Evolutionary conservation across 2,797 vertebrate species (phyloP), one percentile per base, ranked within the genome.

Genomic region (Pterois miles): DNA sequence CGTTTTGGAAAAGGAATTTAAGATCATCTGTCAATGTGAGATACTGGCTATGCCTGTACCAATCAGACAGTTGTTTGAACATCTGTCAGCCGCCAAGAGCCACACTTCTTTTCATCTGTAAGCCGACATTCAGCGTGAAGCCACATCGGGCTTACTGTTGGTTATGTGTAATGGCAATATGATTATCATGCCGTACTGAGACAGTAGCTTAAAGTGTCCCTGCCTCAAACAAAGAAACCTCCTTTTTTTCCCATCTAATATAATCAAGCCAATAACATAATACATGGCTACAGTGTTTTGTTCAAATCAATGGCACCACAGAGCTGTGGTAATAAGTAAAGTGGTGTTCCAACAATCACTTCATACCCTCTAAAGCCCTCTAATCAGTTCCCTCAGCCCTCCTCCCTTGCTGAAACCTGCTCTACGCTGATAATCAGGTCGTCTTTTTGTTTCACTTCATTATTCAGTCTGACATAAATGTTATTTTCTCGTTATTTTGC

Each of bases 301-400:
- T 23, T 22, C 11, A 18, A 62, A 65, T 64, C 76, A 43, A 18
- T 43, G 16, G 40, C 3, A 2, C 40, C 40, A 43, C 40, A 43
- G 16, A 43, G 16, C 40, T 43, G 50, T 56, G 52, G 13, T 36
- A 68, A 76, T 70, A 78, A 64, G 22, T 31, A 38, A 71, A 74
- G 66, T 74, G 74, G 34, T 10, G 31, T 29, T 59, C 25, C 20
- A 27, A 33, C 20, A 53, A 63, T 68, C 38, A 22, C 25, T 12
- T 67, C 36, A 31, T 11, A 13, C 20, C 12, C 18, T 12, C 14
- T 23, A 18, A 5, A 27, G 58, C 22, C 46, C 29, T 48, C 22
- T 57, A 33, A 67, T 72, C 64, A 66, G 23, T 36, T 18, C 27
- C 58, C 29, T 14, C 62, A 29, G 56, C 25, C 57, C 40, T 59